phyloP scores from a whole-genome alignment of 2,113 vertebrate species.

The Tautogolabrus adspersus region DNA sequence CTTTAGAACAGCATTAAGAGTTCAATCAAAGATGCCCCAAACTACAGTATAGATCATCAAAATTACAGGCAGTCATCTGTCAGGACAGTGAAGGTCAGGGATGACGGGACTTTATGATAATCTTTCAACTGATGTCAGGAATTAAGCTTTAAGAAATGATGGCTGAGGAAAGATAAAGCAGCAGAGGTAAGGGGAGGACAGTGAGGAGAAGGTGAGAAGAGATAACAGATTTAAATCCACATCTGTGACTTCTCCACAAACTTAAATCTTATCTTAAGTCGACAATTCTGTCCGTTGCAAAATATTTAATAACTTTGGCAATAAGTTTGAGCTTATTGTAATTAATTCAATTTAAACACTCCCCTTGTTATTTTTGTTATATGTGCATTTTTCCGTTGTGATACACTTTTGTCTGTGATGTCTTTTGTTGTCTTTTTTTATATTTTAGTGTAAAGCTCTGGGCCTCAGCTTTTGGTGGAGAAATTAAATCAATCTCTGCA shows the following conservation, averaged over 20 bases:
- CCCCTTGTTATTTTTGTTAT: background rate
- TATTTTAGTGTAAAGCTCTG: conserved; percentile 94
- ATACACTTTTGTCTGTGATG: background rate
- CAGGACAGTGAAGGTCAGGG: conserved; percentile 36
- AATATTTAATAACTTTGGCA: background rate
- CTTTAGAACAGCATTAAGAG: background rate
- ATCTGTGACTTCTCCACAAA: background rate
- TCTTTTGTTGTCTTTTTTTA: conserved; percentile 29
- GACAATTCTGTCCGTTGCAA: background rate
- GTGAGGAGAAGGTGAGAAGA: background rate
- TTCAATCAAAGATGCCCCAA: conserved; percentile 18
- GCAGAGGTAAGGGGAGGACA: conserved; percentile 11
- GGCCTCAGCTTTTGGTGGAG: conserved; percentile 98
- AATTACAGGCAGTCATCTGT: conserved; percentile 28
- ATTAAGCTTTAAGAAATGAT: conserved; percentile 1
- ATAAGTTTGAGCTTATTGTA: background rate
- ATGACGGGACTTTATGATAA: conserved; percentile 1
- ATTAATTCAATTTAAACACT: background rate
- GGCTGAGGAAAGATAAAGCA: conserved; percentile 15
- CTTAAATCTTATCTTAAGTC: background rate
- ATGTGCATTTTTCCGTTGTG: background rate
- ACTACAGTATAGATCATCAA: conserved; percentile 30
- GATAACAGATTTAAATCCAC: background rate
- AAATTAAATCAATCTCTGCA: conserved; percentile 98
- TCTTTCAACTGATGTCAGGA: conserved; percentile 24